Conservation (phyloP, 2,888 invertebrate species). For the Zonitis immaculata region DNA sequence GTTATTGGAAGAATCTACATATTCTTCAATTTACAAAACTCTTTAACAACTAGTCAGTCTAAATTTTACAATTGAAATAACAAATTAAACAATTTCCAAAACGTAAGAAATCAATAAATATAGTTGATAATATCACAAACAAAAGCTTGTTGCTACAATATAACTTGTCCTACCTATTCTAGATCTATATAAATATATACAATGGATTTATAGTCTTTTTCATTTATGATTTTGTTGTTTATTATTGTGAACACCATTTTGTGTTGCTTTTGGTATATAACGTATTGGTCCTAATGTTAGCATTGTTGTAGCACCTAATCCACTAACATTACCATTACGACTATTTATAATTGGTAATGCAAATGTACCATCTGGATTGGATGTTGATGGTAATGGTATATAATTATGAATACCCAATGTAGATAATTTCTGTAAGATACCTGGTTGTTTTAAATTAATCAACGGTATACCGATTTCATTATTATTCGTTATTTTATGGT, state of each 20-base stretch:
- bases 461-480: slow-evolving; percentile 68
- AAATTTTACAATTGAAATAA: too few species aligned
- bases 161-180: not conserved
- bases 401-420: slow-evolving; percentile 68
- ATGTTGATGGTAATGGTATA: slow-evolving; percentile 61
- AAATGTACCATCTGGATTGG: slow-evolving; percentile 55
- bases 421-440: slow-evolving; percentile 59
- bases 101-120: too few species aligned
- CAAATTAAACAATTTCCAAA: too few species aligned
- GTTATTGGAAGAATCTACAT: not conserved
- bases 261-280: slow-evolving; percentile 33
- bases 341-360: slow-evolving; percentile 61
- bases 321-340: slow-evolving; percentile 42
- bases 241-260: slow-evolving; percentile 15
- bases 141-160: slow-evolving; percentile 15
- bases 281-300: slow-evolving; percentile 67
- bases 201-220: slow-evolving; percentile 17
- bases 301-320: slow-evolving; percentile 65
- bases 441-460: slow-evolving; percentile 66
- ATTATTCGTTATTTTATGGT: slow-evolving; percentile 52
- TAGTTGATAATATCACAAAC: not conserved
- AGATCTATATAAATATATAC: slow-evolving; percentile 8
- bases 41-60: not conserved
- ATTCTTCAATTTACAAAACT: not conserved
- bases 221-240: slow-evolving; percentile 22